Evolutionary conservation across 1,140 invertebrate species (phyloP).

Genomic region (Drosophila sproati): DNA sequence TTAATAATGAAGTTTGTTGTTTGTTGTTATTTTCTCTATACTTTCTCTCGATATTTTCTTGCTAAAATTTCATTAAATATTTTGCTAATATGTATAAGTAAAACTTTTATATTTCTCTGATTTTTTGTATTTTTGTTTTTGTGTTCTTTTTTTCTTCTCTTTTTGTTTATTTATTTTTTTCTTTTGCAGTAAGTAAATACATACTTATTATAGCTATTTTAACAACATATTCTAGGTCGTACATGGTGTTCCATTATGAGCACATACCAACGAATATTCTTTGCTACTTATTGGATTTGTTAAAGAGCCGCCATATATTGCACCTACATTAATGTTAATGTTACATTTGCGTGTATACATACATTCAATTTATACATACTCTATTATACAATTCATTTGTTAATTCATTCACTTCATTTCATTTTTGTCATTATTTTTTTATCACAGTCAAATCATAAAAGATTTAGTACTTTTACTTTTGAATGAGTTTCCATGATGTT

Average conservation of each 20-base stretch:
- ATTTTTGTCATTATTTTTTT: conserved; percentile 81
- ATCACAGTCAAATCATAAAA: conserved; percentile 84
- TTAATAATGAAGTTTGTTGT: conserved; percentile 32
- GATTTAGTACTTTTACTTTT: conserved; percentile 84
- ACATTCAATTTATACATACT: conserved; percentile 71
- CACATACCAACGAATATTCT: conserved; percentile 38
- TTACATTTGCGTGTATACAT: conserved; percentile 68
- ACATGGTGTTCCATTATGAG: conserved; percentile 39
- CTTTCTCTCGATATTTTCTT: conserved; percentile 49
- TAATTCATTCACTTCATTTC: conserved; percentile 61
- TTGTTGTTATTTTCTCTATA: conserved; percentile 15
- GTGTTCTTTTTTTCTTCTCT: conserved; percentile 34
- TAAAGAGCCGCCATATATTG: conserved; percentile 50
- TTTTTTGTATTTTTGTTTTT: conserved; percentile 21
- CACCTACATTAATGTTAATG: conserved; percentile 62
- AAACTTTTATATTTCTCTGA: conserved; percentile 53
- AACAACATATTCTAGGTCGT: conserved; percentile 58
- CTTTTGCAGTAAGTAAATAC: conserved; percentile 45
- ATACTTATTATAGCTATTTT: conserved; percentile 49
- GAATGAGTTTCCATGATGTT: conserved; percentile 83
- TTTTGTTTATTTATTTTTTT: background rate
- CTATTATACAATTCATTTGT: conserved; percentile 76
- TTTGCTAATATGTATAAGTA: conserved; percentile 82
- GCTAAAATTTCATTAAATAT: conserved; percentile 81
- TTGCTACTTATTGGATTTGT: conserved; percentile 43